A percentile compares a stretch with the other conserved stretches of the same genome.
phyloP scores from a whole-genome alignment of 37 sponge, comb jelly and placozoan genomes.

The Cladorhizidae sp. region DNA sequence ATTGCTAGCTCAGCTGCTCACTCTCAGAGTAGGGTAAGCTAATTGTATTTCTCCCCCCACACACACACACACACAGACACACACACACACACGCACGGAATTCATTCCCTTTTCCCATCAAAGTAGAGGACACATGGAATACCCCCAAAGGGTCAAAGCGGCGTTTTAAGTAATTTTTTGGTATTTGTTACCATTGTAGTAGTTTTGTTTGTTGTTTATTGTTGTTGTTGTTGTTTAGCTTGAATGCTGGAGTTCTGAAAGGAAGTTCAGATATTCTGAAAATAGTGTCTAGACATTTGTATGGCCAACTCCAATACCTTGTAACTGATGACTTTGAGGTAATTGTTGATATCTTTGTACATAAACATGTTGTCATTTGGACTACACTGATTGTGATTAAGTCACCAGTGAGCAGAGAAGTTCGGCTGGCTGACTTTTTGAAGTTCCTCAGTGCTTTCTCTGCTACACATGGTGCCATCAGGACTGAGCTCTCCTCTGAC shows the following conservation, averaged over 20 bases:
- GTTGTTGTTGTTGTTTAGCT: not conserved
- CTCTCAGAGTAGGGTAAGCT: slow-evolving; percentile 50
- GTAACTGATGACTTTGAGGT: not conserved
- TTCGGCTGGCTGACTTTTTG: slow-evolving; percentile 34
- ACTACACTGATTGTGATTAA: too few species aligned
- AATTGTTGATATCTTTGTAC: too few species aligned
- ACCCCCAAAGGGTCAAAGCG: not conserved
- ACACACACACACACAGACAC: not conserved
- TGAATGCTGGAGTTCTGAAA: slow-evolving; percentile 41
- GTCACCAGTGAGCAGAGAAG: slow-evolving; percentile 20
- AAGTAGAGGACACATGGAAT: not conserved
- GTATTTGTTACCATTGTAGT: not conserved
- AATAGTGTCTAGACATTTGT: slow-evolving; percentile 17
- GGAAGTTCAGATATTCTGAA: slow-evolving; percentile 21
- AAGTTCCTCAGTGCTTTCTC: slow-evolving; percentile 43
- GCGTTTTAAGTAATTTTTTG: not conserved
- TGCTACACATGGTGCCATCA: slow-evolving; percentile 26
- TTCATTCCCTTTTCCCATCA: not conserved
- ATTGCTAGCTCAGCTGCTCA: slow-evolving; percentile 19
- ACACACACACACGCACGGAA: not conserved
- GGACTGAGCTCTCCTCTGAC: slow-evolving; percentile 19
- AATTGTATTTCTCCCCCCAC: not conserved
- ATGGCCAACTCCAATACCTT: slow-evolving; percentile 39
- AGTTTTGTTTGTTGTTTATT: not conserved
- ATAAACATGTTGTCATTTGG: too few species aligned